Evolutionary conservation across 1,140 invertebrate species (phyloP), one percentile per base, ranked within the genome.

Genomic region (Drosophila tropicalis): DNA sequence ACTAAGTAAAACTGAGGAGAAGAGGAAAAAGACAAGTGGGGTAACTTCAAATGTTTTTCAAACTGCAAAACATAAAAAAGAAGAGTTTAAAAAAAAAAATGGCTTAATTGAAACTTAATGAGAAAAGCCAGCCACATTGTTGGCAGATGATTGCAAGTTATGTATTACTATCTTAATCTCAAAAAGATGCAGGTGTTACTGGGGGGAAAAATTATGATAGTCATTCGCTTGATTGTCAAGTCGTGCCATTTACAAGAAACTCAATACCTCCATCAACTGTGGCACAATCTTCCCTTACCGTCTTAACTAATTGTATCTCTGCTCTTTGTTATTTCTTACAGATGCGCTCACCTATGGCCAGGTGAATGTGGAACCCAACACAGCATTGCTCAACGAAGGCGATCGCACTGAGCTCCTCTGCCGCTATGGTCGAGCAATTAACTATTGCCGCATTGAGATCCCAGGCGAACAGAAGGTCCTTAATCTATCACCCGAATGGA

Each of bases 401-500:
- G 90, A 93, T 63, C 92, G 77, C 69, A 81, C 93, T 57, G 89
- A 89, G 40, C 92, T 94, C 47, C 81, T 93, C 25, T 94, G 94
- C 58, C 91, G 86, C 67, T 90, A 92, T 0, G 79, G 79, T 12
- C 72, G 79, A 13, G 65, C 92, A 29, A 76, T 94, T 36, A 90
- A 81, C 29, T 91, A 92, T 13, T 94, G 93, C 67, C 93, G 93
- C 32, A 93, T 94, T 54, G 92, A 92, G 79, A 92, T 94, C 73
- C 93, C 93, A 5, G 92, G 92, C 36, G 91, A 92, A 67, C 89
- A 92, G 67, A 90, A 85, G 47, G 91, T 89, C 0, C 79, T 92
- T 17, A 81, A 87, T 75, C 70, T 92, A 36, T 79, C 76, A 47
- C 83, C 80, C 34, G 69, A 64, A 34, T 81, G 32, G 64, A 87